Evolutionary conservation across 2,888 invertebrate genomes (phyloP).

Genomic region (Caenorhabditis sp.): DNA sequence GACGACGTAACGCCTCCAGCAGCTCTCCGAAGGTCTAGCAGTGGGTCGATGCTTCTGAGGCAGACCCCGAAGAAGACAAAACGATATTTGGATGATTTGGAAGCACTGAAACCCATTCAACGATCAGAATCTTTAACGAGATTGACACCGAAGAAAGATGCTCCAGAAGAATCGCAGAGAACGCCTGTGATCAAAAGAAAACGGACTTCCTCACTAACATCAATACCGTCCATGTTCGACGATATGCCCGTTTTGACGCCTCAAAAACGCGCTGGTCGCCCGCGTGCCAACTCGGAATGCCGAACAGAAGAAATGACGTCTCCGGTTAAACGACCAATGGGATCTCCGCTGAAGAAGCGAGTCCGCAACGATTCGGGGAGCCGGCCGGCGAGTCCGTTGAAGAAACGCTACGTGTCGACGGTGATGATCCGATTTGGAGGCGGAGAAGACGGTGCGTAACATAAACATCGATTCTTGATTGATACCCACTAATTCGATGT

Average conservation of each 20-base stretch:
- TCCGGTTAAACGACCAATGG: background rate
- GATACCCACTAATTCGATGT: constrained; percentile 9
- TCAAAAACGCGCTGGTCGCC: too few relatives aligned
- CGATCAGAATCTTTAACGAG: too few relatives aligned
- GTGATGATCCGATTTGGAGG: background rate
- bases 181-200: constrained; percentile 33
- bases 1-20: constrained; percentile 11
- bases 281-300: constrained; percentile 5
- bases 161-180: background rate
- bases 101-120: too few relatives aligned
- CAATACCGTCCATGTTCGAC: background rate
- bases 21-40: constrained; percentile 9
- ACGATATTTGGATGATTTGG: background rate
- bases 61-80: constrained; percentile 36
- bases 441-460: background rate
- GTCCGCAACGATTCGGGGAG: constrained; percentile 14
- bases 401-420: constrained; percentile 13
- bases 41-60: constrained; percentile 54
- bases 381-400: constrained; percentile 11
- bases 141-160: background rate
- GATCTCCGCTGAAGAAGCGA: constrained; percentile 34
- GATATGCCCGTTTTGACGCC: constrained; percentile 25
- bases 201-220: constrained; percentile 34
- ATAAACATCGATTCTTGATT: background rate
- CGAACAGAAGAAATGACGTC: background rate